These are phyloP conservation scores for Vulpes lagopus DNA, from an alignment of 2,113 vertebrate genomes.

Conservation along the genomic window DNA sequence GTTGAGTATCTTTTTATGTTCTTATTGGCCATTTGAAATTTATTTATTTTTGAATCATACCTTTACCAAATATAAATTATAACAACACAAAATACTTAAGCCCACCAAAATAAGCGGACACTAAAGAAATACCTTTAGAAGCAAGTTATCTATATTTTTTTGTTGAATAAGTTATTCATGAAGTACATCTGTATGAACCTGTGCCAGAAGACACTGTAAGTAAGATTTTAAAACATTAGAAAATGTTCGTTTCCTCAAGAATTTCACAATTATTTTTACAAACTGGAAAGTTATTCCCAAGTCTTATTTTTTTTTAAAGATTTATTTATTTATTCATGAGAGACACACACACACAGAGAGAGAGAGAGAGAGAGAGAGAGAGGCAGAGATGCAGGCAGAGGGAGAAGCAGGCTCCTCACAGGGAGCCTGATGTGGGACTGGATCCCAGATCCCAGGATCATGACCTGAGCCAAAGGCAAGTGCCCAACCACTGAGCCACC, in stretches of 20 bases:
- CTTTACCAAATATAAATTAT: neutral
- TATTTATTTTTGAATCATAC: constrained; percentile 17
- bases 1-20: neutral
- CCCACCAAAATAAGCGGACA: constrained; percentile 22
- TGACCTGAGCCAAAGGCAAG: no score
- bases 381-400: no score
- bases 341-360: no score
- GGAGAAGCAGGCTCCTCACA: no score
- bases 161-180: neutral
- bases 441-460: no score
- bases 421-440: no score
- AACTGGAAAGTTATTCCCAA: no score
- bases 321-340: no score
- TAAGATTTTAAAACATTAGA: constrained; percentile 13
- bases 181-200: neutral
- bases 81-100: constrained; percentile 49
- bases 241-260: neutral
- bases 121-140: neutral
- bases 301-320: no score
- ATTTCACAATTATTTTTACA: neutral
- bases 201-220: neutral
- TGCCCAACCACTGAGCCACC: no score
- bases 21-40: neutral
- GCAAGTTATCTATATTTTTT: neutral
- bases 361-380: no score